Evolutionary conservation across 2,113 vertebrate genomes (phyloP).

Genomic region (Nycticryphes semicollaris): DNA sequence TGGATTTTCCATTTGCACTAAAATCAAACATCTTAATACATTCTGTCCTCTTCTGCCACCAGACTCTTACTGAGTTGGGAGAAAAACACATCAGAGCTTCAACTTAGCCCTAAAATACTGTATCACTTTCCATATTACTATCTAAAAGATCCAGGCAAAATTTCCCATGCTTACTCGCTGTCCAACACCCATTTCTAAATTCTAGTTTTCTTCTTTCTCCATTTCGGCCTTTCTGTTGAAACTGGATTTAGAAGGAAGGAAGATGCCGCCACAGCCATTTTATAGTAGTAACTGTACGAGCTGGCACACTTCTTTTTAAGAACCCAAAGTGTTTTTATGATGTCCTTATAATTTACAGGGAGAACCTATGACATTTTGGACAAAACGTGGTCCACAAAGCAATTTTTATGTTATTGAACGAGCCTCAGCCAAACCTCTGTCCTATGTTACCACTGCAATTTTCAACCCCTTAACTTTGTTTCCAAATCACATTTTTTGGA

Average conservation of each 20-base stretch:
- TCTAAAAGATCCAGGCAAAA: not conserved
- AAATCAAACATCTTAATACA: not conserved
- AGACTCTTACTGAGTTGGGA: not conserved
- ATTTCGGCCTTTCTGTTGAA: not conserved
- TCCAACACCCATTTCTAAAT: not conserved
- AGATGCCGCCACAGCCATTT: not conserved
- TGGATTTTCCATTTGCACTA: not conserved
- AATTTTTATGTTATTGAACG: not conserved
- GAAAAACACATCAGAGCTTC: not conserved
- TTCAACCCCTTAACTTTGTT: not conserved
- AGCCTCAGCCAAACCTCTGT: not conserved
- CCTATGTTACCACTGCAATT: not conserved
- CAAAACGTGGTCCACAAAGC: not conserved
- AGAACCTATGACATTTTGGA: not conserved
- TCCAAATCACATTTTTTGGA: not conserved
- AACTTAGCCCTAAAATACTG: not conserved
- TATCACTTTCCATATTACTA: not conserved
- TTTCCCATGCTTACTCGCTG: not conserved
- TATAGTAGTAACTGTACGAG: not conserved
- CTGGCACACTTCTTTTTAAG: not conserved
- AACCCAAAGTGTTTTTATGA: rapidly evolving
- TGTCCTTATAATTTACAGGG: not conserved
- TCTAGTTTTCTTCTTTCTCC: not conserved
- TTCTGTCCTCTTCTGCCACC: not conserved
- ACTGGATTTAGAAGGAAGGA: not conserved